Conservation (phyloP, 2,888 invertebrate genomes). For the Frankliniella fusca region DNA sequence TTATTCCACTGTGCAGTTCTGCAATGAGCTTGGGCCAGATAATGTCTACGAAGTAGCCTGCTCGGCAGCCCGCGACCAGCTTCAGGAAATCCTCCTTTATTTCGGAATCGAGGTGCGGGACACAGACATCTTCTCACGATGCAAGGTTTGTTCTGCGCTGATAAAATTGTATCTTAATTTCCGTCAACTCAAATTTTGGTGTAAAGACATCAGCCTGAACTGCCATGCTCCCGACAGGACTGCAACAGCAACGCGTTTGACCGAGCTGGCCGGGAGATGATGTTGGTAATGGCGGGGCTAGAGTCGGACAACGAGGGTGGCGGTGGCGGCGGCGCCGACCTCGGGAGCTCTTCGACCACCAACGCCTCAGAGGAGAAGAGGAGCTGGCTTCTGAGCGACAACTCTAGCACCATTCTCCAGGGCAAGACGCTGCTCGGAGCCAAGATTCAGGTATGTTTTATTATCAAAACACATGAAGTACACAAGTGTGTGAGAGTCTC, state of each 20-base stretch:
- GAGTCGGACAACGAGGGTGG: conserved; percentile 31
- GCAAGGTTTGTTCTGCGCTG: conserved; percentile 56
- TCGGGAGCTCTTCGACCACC: neutral
- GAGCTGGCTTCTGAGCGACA: neutral
- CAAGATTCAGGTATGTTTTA: neutral
- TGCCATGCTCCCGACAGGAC: conserved; percentile 42
- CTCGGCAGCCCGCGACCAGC: conserved; percentile 57
- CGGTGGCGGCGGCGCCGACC: neutral
- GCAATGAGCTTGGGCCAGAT: conserved; percentile 52
- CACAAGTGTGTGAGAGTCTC: neutral
- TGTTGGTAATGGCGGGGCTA: conserved; percentile 45
- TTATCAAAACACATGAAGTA: neutral
- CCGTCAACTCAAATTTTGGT: neutral
- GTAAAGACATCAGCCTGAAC: neutral
- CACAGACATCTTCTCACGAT: conserved; percentile 66
- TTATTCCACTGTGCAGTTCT: conserved; percentile 41
- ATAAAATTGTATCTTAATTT: neutral
- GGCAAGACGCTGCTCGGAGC: neutral
- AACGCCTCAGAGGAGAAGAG: neutral
- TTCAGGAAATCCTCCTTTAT: conserved; percentile 60
- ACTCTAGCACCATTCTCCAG: neutral
- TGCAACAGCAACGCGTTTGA: conserved; percentile 53
- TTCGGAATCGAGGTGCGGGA: conserved; percentile 62
- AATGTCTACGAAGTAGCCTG: conserved; percentile 59
- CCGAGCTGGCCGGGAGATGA: conserved; percentile 47